Evolutionary conservation across 53 echinoderm and acorn worm genomes (phyloP).

Genomic region (Patiria pectinifera): DNA sequence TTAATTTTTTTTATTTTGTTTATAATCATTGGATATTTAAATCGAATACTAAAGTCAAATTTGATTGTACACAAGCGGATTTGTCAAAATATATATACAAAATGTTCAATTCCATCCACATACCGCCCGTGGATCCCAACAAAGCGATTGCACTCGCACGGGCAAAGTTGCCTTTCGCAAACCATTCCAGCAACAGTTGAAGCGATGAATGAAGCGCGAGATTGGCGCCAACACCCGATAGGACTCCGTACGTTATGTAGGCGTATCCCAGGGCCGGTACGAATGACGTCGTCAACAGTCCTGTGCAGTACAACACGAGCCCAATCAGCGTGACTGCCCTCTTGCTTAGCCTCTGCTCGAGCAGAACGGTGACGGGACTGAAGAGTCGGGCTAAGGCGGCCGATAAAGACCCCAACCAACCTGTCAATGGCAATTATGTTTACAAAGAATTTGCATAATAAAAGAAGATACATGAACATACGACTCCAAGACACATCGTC

Average conservation of each 20-base stretch:
- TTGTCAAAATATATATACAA: too few species aligned
- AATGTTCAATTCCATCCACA: background rate
- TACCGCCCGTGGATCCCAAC: conserved; percentile 81
- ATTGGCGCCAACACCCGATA: conserved; percentile 80
- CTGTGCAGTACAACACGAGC: conserved; percentile 65
- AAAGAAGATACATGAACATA: too few species aligned
- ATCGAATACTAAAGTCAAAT: too few species aligned
- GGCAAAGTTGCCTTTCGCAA: conserved; percentile 69
- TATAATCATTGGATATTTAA: too few species aligned
- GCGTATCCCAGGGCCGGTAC: conserved; percentile 76
- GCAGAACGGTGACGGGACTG: conserved; percentile 55
- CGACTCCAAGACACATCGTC: too few species aligned
- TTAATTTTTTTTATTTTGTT: too few species aligned
- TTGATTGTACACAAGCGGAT: too few species aligned
- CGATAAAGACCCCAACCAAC: conserved; percentile 25
- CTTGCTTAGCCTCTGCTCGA: conserved; percentile 64
- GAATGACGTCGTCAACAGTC: conserved; percentile 73
- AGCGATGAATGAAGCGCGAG: conserved; percentile 72
- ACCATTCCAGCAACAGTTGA: conserved; percentile 76
- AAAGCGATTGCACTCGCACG: conserved; percentile 79
- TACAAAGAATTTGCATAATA: background rate
- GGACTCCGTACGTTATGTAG: conserved; percentile 78
- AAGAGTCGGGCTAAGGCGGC: background rate
- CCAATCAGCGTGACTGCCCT: conserved; percentile 66
- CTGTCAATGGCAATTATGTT: background rate